A percentile compares a stretch with the other conserved stretches of the same genome.
Evolutionary conservation across 2,888 invertebrate species (phyloP).

Genomic region (Leptothorax acervorum): DNA sequence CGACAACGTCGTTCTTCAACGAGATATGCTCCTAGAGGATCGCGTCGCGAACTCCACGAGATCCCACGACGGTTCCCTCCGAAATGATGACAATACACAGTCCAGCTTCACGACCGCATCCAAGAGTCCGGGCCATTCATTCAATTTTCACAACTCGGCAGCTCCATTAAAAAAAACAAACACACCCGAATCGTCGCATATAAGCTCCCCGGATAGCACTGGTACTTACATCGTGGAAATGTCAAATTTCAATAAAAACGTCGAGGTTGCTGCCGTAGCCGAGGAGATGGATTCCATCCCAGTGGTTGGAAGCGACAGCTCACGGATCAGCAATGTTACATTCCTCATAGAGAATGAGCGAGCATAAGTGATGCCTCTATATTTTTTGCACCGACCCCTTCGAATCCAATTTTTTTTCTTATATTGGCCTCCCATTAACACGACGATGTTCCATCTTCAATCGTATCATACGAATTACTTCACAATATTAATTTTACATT

Average conservation of each 20-base stretch:
- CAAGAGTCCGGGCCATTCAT: neutral
- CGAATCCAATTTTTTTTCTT: neutral
- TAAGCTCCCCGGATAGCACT: slow-evolving; percentile 68
- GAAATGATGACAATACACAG: neutral
- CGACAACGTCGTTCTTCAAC: neutral
- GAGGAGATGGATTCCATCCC: slow-evolving; percentile 11
- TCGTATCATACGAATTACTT: neutral
- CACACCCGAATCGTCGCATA: neutral
- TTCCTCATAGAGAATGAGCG: slow-evolving; percentile 76
- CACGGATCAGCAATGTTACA: slow-evolving; percentile 75
- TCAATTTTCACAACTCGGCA: neutral
- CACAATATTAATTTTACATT: neutral
- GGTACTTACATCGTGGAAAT: slow-evolving; percentile 77
- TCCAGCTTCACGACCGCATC: slow-evolving; percentile 45
- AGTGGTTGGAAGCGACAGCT: slow-evolving; percentile 64
- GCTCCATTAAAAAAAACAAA: neutral
- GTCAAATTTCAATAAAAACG: slow-evolving; percentile 49
- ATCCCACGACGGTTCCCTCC: neutral
- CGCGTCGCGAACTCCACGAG: slow-evolving; percentile 45
- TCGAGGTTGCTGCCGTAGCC: neutral
- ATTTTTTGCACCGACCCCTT: neutral
- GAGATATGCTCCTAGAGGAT: slow-evolving; percentile 47
- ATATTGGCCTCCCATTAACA: neutral
- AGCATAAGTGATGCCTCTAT: neutral
- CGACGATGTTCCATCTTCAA: neutral